Conservation (phyloP, 92 coral and sea anemone genomes). For the Epizoanthus ramosus region DNA sequence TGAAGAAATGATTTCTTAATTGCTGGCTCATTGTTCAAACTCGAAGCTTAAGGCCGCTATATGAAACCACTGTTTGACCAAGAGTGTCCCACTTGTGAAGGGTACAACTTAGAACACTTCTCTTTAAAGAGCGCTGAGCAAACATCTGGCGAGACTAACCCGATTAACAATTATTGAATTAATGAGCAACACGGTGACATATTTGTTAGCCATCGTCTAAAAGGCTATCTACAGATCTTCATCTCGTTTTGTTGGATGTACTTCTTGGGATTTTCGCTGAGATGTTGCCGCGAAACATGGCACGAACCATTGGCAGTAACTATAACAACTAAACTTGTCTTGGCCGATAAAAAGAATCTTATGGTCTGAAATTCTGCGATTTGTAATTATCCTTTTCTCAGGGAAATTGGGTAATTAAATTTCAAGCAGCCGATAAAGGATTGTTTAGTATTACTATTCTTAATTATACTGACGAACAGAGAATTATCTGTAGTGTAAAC, state of each 20-base stretch:
- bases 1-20: too few species aligned
- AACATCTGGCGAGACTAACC: too few species aligned
- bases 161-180: too few species aligned
- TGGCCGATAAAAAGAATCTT: neutral
- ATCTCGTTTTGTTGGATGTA: too few species aligned
- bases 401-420: conserved; percentile 23
- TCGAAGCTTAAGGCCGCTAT: too few species aligned
- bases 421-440: conserved; percentile 20
- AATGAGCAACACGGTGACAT: too few species aligned
- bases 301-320: conserved; percentile 4
- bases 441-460: conserved; percentile 1
- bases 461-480: conserved; percentile 1
- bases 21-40: too few species aligned
- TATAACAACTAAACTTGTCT: conserved; percentile 10
- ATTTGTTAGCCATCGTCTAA: neutral
- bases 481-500: conserved; percentile 4
- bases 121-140: too few species aligned
- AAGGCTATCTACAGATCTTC: too few species aligned
- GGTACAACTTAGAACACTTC: too few species aligned
- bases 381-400: conserved; percentile 6
- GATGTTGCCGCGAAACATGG: neutral
- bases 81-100: too few species aligned
- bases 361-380: neutral
- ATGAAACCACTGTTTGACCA: too few species aligned
- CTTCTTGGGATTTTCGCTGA: conserved; percentile 11